These are phyloP conservation scores for Nesoenas mayeri DNA, from an alignment of 2,113 vertebrate species.

Conservation along the genomic window DNA sequence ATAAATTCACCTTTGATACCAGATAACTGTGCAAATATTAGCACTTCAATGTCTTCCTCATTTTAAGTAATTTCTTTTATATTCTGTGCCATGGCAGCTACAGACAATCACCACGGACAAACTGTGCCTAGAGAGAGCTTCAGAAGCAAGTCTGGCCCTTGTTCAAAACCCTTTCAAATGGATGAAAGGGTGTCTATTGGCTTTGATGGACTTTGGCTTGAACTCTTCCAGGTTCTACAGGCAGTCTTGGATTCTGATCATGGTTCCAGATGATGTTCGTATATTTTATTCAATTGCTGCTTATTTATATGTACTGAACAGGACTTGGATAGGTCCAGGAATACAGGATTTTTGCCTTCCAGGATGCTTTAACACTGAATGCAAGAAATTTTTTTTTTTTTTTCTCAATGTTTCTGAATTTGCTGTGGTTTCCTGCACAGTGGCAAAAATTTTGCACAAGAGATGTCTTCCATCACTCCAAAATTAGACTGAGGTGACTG, in stretches of 20 bases:
- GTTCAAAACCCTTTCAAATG: slow-evolving; percentile 10
- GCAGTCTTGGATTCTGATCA: neutral
- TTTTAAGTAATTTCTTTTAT: slow-evolving; percentile 18
- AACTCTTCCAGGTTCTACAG: neutral
- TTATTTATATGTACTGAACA: neutral
- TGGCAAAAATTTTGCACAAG: neutral
- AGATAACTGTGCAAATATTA: neutral
- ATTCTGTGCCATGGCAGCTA: neutral
- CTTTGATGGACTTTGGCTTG: slow-evolving; percentile 9
- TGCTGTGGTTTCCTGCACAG: neutral
- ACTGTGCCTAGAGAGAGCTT: slow-evolving; percentile 11
- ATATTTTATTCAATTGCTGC: neutral
- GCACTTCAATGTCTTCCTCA: slow-evolving; percentile 4
- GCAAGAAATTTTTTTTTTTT: neutral
- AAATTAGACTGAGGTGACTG: neutral
- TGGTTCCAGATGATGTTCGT: neutral
- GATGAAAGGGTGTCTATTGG: neutral
- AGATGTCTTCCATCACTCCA: neutral
- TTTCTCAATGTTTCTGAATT: neutral
- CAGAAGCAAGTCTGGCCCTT: neutral
- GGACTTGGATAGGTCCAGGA: neutral
- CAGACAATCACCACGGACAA: neutral
- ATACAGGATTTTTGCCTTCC: neutral
- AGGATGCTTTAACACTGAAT: neutral
- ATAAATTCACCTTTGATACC: slow-evolving; percentile 24